Base-by-base conservation (phyloP, 2,888 invertebrate genomes). In the Pseudeuparius sepicola region DNA sequence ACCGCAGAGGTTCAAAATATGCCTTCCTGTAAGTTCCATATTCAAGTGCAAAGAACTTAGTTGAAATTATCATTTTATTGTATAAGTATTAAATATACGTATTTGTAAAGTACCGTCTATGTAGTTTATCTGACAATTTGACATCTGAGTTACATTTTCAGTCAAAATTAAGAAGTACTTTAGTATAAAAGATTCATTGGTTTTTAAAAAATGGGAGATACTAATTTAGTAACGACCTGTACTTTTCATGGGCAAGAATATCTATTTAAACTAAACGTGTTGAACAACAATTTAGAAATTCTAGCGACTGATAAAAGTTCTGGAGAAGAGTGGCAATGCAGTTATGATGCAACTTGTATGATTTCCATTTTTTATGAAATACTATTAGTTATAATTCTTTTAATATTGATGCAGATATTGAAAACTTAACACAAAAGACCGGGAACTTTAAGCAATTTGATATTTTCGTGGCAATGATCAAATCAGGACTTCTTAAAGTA, bases 1-100 rank as follows among this genome's bases (percentile, higher is more conserved):
- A 96, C 93, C 10, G 94, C 94, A 3, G 94, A 96, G 67, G 84
- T 94, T 9, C 82, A 86, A 52, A 72, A 79, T 29, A 83, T 96
- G 77, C 94, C 96, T 14, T 83, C 82, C 4, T 89, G 89, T 62
- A 87, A 88, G 69, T 90, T 90, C 63, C 86, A 89, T 57, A 86
- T 89, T 54, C 83, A 87, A 67, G 86, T 89, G 16, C 84, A 85
- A 63, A 73, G 81, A 59, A 67, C 67, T 42, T 78, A 34, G 34
- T 14, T 12, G 4, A 14, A n/a, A n/a, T n/a, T n/a, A n/a, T n/a
- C n/a, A n/a, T n/a, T n/a, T n/a, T n/a, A n/a, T n/a, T n/a, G n/a
- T n/a, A n/a, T n/a, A n/a, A n/a, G n/a, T n/a, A n/a, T n/a, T n/a
- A n/a, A n/a, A n/a, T n/a, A n/a, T n/a, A n/a, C n/a, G n/a, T n/a